Conservation (phyloP, 2,888 invertebrate genomes). For the Trichopoda pennipes region DNA sequence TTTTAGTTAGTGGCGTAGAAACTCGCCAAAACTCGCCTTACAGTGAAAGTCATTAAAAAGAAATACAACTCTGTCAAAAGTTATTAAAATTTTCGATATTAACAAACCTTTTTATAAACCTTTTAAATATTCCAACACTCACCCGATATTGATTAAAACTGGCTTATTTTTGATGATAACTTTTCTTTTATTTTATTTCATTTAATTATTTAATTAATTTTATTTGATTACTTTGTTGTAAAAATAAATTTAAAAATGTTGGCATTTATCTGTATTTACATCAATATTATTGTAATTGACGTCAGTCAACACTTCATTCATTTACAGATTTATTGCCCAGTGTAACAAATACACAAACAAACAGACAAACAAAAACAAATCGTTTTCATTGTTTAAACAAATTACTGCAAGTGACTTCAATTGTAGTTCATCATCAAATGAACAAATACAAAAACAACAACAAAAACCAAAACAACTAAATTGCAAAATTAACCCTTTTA, state of each 20-base stretch:
- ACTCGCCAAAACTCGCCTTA: no score
- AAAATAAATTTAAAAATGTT: conserved; percentile 9
- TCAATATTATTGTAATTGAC: conserved; percentile 57
- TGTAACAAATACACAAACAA: no score
- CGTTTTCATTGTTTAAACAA: conserved; percentile 24
- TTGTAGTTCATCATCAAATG: background rate
- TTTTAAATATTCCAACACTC: no score
- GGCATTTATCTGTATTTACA: background rate
- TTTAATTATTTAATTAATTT: conserved; percentile 32
- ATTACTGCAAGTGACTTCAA: conserved; percentile 34
- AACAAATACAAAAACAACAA: background rate
- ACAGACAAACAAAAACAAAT: no score
- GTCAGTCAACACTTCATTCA: conserved; percentile 67
- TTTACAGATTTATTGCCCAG: conserved; percentile 34
- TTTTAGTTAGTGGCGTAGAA: no score
- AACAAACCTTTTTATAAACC: no score
- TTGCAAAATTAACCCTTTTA: conserved; percentile 21
- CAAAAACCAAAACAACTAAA: conserved; percentile 9
- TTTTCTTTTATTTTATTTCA: background rate
- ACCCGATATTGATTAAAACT: no score
- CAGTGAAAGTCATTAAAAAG: no score
- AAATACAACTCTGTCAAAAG: no score
- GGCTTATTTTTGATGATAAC: no score
- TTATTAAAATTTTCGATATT: no score
- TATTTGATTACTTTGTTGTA: conserved; percentile 5